A percentile compares a stretch with the other conserved stretches of the same genome.
Evolutionary conservation across 2,888 invertebrate genomes (phyloP).

Genomic region (Morinoia aosen): DNA sequence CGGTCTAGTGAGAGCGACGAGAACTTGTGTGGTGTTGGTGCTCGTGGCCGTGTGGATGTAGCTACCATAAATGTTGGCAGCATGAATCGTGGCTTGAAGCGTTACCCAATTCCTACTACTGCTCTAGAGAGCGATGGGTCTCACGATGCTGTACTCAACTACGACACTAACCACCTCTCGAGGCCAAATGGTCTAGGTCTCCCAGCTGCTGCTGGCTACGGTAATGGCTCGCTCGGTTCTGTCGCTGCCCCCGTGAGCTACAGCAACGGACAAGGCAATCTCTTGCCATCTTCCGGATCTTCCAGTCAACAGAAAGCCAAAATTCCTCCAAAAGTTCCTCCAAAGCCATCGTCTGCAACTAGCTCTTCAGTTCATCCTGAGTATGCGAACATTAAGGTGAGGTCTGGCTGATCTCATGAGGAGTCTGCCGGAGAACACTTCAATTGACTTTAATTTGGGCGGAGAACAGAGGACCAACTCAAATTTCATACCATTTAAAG

Average conservation of each 20-base stretch:
- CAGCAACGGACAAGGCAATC: constrained; percentile 7
- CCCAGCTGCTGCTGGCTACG: neutral
- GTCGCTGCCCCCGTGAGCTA: neutral
- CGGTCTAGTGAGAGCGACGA: neutral
- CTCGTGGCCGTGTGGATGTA: constrained; percentile 8
- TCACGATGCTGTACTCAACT: neutral
- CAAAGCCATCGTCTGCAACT: constrained; percentile 32
- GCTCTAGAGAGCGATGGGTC: neutral
- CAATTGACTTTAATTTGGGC: neutral
- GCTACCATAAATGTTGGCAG: constrained; percentile 40
- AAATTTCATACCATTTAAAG: neutral
- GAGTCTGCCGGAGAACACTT: neutral
- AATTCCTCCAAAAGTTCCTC: constrained; percentile 46
- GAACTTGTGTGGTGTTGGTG: neutral
- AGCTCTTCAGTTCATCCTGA: constrained; percentile 41
- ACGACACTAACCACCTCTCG: neutral
- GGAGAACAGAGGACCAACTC: constrained; percentile 21
- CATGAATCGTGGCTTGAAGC: constrained; percentile 42
- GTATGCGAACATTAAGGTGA: constrained; percentile 48
- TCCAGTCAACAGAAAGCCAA: constrained; percentile 6
- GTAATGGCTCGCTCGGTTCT: neutral
- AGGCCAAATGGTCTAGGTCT: constrained; percentile 29
- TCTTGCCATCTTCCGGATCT: neutral
- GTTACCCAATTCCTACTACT: constrained; percentile 15
- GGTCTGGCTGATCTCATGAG: constrained; percentile 44